Conservation (phyloP, 2,888 invertebrate genomes). For the Volucella zonaria region DNA sequence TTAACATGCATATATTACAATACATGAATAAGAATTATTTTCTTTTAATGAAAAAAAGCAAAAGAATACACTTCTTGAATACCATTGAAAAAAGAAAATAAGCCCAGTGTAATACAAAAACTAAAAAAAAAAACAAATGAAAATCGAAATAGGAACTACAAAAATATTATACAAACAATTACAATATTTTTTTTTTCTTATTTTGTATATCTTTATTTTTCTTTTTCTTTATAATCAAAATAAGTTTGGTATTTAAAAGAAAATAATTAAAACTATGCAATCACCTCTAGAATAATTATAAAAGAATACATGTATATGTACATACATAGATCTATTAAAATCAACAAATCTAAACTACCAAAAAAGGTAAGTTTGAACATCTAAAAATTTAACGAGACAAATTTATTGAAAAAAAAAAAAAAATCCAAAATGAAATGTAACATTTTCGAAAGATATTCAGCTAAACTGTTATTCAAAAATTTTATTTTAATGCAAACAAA, state of each 20-base stretch:
- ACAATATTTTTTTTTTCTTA: slow-evolving; percentile 47
- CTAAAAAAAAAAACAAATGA: slow-evolving; percentile 6
- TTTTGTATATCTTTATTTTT: background rate
- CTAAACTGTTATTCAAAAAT: slow-evolving; percentile 51
- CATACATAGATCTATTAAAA: slow-evolving; percentile 52
- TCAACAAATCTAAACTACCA: slow-evolving; percentile 33
- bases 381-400: slow-evolving; percentile 19
- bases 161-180: slow-evolving; percentile 25
- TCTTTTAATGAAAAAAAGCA: slow-evolving; percentile 19
- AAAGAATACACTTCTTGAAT: slow-evolving; percentile 28
- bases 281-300: slow-evolving; percentile 58
- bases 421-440: slow-evolving; percentile 65
- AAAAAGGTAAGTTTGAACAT: slow-evolving; percentile 30
- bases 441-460: slow-evolving; percentile 67
- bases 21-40: slow-evolving; percentile 6
- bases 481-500: slow-evolving; percentile 48
- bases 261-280: slow-evolving; percentile 38
- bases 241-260: slow-evolving; percentile 10
- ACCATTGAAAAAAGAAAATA: slow-evolving; percentile 33
- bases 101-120: slow-evolving; percentile 47
- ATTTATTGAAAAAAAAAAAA: slow-evolving; percentile 65
- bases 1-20: slow-evolving; percentile 23
- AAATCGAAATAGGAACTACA: background rate
- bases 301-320: slow-evolving; percentile 4
- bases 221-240: slow-evolving; percentile 4